Base-by-base conservation (phyloP, 2,113 vertebrate species). In the Chloebia gouldiae region DNA sequence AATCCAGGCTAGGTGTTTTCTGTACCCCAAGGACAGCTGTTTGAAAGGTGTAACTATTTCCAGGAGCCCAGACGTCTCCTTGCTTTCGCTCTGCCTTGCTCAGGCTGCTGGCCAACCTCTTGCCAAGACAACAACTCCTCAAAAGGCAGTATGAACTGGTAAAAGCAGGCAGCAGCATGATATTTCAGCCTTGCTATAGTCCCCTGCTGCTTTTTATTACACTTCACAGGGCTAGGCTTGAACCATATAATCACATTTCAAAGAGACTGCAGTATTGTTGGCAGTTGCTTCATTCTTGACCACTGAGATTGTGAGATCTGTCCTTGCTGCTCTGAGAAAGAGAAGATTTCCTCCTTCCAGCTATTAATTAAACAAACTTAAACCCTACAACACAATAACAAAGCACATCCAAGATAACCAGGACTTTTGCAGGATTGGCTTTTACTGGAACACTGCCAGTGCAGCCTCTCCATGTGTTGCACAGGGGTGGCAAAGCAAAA, bases 161-260 rank as follows among this genome's bases (percentile, higher is more conserved):
- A 86, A 94, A 92, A 88, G 72, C 68, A 77, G 80, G 65, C 53
- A 92, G 88, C 90, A 89, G 80, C 84, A 51, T 44, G 71, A 60
- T 60, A 81, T 86, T 91, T 68, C 78, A 95, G 88, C 92, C 81
- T 69, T 75, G 78, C 71, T 88, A 56, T 65, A 91, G 86, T 56
- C 86, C 95, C 93, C 94, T 51, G 57, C 73, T 92, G 92, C 51
- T 69, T 95, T 95, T 95, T 94, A 94, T 95, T 96, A 75, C 68
- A 91, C 88, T 95, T 79, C 93, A 90, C 81, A 86, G 92, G 71
- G 90, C 83, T 96, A 65, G 61, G 51, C 81, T 92, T 63, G 73
- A 95, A 96, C 95, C 91, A 51, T 80, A 79, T 92, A 84, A 93
- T 94, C 95, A 95, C 69, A 95, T 96, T 96, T 95, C 91, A 96